Conservation (phyloP, 2,797 vertebrate species). For the Trichosurus vulpecula region DNA sequence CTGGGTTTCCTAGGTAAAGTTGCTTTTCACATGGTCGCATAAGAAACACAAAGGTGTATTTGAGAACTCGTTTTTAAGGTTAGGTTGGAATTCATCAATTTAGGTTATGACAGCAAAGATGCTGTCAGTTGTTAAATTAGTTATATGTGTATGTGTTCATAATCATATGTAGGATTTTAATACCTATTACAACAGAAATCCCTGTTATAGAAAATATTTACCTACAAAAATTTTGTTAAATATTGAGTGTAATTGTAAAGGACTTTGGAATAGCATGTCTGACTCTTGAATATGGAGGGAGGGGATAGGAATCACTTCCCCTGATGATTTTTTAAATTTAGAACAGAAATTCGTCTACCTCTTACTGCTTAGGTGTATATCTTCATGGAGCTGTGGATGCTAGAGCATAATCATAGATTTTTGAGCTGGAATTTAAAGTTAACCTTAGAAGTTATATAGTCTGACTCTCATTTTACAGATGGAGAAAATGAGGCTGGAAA, state of each 20-base stretch:
- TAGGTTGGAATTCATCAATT: background rate
- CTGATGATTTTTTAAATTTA: constrained; percentile 2
- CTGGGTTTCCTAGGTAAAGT: background rate
- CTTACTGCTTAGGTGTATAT: constrained; percentile 11
- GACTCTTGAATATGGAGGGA: constrained; percentile 9
- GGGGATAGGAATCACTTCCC: background rate
- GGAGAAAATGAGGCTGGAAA: background rate
- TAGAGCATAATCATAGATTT: background rate
- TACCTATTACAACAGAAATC: background rate
- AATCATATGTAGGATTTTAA: background rate
- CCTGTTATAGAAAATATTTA: background rate
- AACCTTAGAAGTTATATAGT: background rate
- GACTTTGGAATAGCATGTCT: too few relatives aligned
- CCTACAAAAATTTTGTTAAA: background rate
- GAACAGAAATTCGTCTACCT: constrained; percentile 6
- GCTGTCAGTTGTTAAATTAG: background rate
- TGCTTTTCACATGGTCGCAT: background rate
- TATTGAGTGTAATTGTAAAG: background rate
- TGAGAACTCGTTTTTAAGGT: background rate
- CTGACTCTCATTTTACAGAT: background rate
- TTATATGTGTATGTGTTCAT: background rate
- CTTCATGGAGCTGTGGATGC: background rate
- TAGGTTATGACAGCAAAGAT: background rate
- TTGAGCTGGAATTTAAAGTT: background rate
- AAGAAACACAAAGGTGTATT: constrained; percentile 29